Evolutionary conservation across 92 coral and sea anemone species (phyloP).

Genomic region (Zoanthus sansibaricus): DNA sequence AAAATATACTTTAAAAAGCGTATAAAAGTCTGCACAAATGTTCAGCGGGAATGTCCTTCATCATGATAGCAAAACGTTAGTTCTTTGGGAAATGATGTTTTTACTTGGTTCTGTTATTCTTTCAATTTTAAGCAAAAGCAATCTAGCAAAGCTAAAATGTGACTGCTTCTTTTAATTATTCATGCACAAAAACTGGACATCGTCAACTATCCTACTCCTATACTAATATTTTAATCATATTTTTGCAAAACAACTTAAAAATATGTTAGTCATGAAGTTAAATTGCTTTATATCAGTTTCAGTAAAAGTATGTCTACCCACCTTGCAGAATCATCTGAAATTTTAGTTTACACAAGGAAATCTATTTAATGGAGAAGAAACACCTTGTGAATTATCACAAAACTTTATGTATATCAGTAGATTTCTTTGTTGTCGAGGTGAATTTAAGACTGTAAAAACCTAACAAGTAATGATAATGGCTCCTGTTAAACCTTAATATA

Average conservation of each 20-base stretch:
- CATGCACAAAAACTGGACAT: no score
- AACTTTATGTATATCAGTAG: background rate
- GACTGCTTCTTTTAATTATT: no score
- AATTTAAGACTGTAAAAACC: background rate
- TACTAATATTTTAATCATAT: no score
- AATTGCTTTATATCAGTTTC: background rate
- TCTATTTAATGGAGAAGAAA: conserved; percentile 27
- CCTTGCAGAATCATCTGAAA: conserved; percentile 44
- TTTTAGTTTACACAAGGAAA: conserved; percentile 41
- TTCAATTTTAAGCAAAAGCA: no score
- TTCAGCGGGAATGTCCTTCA: no score
- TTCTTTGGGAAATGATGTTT: no score
- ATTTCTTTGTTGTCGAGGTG: conserved; percentile 5
- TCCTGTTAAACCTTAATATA: background rate
- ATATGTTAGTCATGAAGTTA: background rate
- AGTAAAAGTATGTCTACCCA: conserved; percentile 27
- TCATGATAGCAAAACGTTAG: no score
- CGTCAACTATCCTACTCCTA: no score
- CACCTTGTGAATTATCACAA: conserved; percentile 2
- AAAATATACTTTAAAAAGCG: no score
- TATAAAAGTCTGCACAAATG: no score
- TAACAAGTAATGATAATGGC: background rate
- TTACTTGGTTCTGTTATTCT: no score
- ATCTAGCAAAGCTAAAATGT: no score
- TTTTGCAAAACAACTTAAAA: background rate